Evolutionary conservation across 2,797 vertebrate species (phyloP).

Genomic region (Brachyalestes nurse): DNA sequence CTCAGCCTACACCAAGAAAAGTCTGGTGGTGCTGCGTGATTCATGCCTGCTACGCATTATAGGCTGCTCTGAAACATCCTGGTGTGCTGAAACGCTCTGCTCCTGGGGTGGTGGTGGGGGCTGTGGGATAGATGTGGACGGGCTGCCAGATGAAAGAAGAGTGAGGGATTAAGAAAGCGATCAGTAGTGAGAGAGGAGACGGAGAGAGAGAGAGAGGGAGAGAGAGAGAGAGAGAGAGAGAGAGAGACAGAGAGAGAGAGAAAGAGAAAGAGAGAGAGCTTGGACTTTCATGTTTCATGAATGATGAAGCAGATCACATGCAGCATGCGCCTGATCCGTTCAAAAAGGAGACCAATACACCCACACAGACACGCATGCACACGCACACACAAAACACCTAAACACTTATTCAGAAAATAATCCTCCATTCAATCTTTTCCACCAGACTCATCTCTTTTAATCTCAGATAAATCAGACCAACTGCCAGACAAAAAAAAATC

Average conservation of each 20-base stretch:
- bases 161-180: slow-evolving; percentile 22
- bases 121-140: neutral
- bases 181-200: neutral
- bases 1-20: slow-evolving; percentile 22
- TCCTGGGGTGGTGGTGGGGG: slow-evolving; percentile 10
- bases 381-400: neutral
- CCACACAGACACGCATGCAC: neutral
- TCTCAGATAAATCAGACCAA: neutral
- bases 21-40: slow-evolving; percentile 7
- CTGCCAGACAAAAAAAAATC: neutral
- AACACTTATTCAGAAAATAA: slow-evolving; percentile 1
- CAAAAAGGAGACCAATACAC: neutral
- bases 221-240: neutral
- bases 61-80: slow-evolving; percentile 30
- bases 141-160: slow-evolving; percentile 2
- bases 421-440: slow-evolving; percentile 1
- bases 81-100: slow-evolving; percentile 8
- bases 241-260: neutral
- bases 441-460: neutral
- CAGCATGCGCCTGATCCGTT: slow-evolving; percentile 42
- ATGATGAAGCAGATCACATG: slow-evolving; percentile 70
- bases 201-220: neutral
- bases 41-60: slow-evolving; percentile 18
- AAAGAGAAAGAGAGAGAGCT: neutral
- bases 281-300: slow-evolving; percentile 53